Conservation (phyloP, 2,113 vertebrate genomes). For the Grallaria varia region DNA sequence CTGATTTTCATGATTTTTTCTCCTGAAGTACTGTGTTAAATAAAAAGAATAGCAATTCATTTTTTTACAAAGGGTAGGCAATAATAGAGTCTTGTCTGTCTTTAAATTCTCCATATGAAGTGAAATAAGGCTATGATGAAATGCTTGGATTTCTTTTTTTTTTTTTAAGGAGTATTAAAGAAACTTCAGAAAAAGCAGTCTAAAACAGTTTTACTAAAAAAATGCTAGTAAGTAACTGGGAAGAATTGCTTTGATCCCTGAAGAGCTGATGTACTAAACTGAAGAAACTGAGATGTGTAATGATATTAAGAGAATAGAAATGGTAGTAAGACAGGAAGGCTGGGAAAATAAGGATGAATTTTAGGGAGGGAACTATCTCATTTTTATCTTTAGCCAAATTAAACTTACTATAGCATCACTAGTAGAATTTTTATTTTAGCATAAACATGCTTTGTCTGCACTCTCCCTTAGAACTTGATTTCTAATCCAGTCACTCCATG, state of each 20-base stretch:
- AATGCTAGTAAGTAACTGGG: neutral
- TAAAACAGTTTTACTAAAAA: neutral
- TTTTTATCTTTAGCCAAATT: neutral
- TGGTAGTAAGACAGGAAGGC: neutral
- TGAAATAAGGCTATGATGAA: neutral
- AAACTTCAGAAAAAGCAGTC: neutral
- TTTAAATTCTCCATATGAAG: neutral
- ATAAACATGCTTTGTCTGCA: accelerated
- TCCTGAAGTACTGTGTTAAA: neutral
- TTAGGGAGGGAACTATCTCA: neutral
- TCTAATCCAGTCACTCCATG: neutral
- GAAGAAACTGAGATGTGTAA: neutral
- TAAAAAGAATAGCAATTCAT: neutral
- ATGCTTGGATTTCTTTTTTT: neutral
- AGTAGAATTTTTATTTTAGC: neutral
- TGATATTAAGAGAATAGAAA: neutral
- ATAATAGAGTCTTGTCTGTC: neutral
- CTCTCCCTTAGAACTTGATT: neutral
- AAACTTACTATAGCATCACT: neutral
- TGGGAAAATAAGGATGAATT: neutral
- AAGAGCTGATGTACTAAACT: neutral
- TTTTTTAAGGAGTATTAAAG: neutral
- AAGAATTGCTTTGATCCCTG: neutral
- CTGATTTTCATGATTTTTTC: neutral
- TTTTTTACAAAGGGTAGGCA: neutral